Evolutionary conservation across 1,140 invertebrate species (phyloP).

Genomic region (Lutraria rhynchaena): DNA sequence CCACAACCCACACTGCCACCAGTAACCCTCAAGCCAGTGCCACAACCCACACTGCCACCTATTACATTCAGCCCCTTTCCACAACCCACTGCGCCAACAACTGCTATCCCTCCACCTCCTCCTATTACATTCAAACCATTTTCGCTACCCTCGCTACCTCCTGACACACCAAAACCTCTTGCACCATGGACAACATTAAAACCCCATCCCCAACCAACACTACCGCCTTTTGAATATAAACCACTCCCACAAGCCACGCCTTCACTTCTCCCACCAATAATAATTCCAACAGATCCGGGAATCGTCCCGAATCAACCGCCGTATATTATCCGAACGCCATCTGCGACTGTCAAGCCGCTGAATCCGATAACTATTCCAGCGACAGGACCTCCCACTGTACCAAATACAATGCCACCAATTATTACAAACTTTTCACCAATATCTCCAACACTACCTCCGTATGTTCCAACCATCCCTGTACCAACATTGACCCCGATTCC

Average conservation of each 20-base stretch:
- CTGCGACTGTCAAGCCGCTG: neutral
- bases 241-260: too few relatives aligned
- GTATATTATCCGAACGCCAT: too few relatives aligned
- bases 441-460: neutral
- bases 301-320: neutral
- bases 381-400: neutral
- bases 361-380: neutral
- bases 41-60: neutral
- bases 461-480: neutral
- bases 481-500: neutral
- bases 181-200: too few relatives aligned
- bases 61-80: neutral
- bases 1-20: neutral
- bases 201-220: neutral
- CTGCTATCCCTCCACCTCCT: neutral
- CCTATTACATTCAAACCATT: neutral
- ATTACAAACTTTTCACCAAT: neutral
- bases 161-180: neutral
- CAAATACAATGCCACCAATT: conserved; percentile 2
- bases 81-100: neutral
- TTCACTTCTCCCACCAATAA: too few relatives aligned
- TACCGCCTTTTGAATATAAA: neutral
- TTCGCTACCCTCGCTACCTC: neutral
- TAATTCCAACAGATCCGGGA: neutral
- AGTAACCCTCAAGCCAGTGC: neutral